Evolutionary conservation across 2,797 vertebrate genomes (phyloP).

Genomic region (Ibycter americanus): DNA sequence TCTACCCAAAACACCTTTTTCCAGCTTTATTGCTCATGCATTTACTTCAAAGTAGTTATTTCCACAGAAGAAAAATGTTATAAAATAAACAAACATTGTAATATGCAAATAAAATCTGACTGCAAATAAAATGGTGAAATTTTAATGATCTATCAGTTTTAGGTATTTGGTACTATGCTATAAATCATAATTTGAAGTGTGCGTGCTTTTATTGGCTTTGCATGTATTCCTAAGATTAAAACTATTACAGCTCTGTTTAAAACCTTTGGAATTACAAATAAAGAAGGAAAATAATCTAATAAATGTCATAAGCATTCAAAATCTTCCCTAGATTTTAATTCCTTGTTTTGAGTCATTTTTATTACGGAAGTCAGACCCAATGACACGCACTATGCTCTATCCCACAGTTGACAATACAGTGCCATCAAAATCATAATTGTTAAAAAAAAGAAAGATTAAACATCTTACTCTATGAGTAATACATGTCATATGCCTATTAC

Average conservation of each 20-base stretch:
- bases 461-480: constrained; percentile 71
- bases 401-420: constrained; percentile 49
- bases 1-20: neutral
- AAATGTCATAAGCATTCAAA: neutral
- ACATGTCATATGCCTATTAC: constrained; percentile 68
- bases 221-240: neutral
- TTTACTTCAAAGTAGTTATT: neutral
- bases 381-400: neutral
- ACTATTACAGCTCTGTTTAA: neutral
- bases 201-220: neutral
- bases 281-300: neutral
- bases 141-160: neutral
- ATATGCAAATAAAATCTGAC: neutral
- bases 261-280: constrained; percentile 17
- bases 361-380: constrained; percentile 12
- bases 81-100: neutral
- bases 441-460: constrained; percentile 67
- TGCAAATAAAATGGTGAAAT: neutral
- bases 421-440: constrained; percentile 66
- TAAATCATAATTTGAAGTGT: neutral
- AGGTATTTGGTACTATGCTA: neutral
- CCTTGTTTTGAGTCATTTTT: neutral
- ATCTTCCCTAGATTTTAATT: constrained; percentile 4
- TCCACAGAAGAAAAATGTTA: neutral
- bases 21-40: neutral